Conservation (phyloP, 2,113 vertebrate species). For the Corynorhinus townsendii region DNA sequence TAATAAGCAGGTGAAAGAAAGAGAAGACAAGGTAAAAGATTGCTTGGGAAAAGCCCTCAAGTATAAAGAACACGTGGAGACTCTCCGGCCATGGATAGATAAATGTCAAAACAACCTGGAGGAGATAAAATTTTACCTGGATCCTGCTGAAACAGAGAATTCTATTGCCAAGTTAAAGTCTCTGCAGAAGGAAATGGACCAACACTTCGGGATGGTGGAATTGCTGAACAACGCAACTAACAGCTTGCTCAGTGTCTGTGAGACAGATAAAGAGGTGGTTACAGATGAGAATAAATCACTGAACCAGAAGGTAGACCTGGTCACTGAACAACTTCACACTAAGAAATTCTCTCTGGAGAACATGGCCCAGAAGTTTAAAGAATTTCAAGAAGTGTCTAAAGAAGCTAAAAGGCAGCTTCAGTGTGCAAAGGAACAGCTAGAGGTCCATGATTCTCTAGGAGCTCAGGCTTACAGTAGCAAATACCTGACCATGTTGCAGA, state of each 20-base stretch:
- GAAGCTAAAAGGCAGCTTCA: conserved; percentile 88
- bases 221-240: conserved; percentile 87
- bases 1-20: conserved; percentile 84
- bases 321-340: conserved; percentile 86
- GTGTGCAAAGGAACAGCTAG: conserved; percentile 87
- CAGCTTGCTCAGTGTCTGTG: conserved; percentile 86
- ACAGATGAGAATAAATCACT: conserved; percentile 83
- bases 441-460: conserved; percentile 84
- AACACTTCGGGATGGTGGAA: conserved; percentile 90
- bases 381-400: conserved; percentile 89
- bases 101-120: conserved; percentile 84
- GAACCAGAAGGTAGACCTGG: conserved; percentile 83
- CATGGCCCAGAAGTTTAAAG: conserved; percentile 88
- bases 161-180: conserved; percentile 85
- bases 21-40: conserved; percentile 84
- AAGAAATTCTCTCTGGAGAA: conserved; percentile 90
- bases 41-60: conserved; percentile 88
- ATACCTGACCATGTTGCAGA: conserved; percentile 91
- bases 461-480: conserved; percentile 92
- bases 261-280: conserved; percentile 86
- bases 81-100: conserved; percentile 88
- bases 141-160: conserved; percentile 84
- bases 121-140: conserved; percentile 82
- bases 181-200: conserved; percentile 94
- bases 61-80: conserved; percentile 88